Evolutionary conservation across 2,113 vertebrate genomes (phyloP), one percentile per base, ranked within the genome.

Genomic region (Corvus moneduloides): DNA sequence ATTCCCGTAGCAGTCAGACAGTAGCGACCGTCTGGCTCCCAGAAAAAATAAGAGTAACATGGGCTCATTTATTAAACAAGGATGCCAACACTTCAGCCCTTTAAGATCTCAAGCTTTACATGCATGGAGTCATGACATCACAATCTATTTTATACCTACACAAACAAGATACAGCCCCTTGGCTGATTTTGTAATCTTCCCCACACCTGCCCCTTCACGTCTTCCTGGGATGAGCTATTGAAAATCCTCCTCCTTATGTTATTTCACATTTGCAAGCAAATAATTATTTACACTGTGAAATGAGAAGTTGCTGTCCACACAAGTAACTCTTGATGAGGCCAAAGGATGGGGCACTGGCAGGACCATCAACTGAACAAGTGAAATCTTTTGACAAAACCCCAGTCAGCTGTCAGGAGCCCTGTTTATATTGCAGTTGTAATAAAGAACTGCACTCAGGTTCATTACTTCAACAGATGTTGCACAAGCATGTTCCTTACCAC

Each of bases 81-180:
- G 87, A 69, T 74, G 75, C 59, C 78, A 93, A n/a, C 71, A 48
- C 33, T 63, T 85, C 87, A 91, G 35, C 35, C 71, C 63, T 90
- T 83, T 55, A 86, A 86, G 55, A 91, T 67, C 56, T 86, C 37
- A 1, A 26, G 56, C 56, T 61, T 49, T 75, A 81, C 86, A 78
- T 81, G 64, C 39, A 55, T 28, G n/a, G 15, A 81, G 73, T 52
- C 41, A 37, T 46, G 16, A 54, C 76, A 94, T 90, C 94, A 97
- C 15, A 2, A 68, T 90, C 95, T 95, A 97, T 96, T 97, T 95
- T 90, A 55, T 77, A 58, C 72, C 33, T 27, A 62, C 37, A 90
- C 48, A 94, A 95, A 92, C 33, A 95, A 71, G 86, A 72, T 22
- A 39, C 61, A 89, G 58, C 30, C 56, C 2, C 64, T 54, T 2